These are phyloP conservation scores for Danaus chrysippus DNA, from an alignment of 2,888 invertebrate species.

Conservation along the genomic window DNA sequence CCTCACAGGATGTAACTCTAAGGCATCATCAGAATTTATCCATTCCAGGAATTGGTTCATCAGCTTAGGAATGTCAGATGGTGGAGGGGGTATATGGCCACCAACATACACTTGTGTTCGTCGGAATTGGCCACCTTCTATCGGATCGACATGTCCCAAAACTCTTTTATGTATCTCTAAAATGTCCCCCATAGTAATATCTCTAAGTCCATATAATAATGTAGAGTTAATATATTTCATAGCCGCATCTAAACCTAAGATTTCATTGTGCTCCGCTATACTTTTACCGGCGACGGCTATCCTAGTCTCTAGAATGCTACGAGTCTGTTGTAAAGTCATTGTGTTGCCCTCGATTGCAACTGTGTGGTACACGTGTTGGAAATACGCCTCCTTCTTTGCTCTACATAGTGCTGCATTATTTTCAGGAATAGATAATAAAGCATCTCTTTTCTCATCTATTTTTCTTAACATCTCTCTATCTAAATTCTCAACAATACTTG, in stretches of 20 bases:
- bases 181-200: slow-evolving; percentile 90
- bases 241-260: slow-evolving; percentile 95
- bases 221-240: slow-evolving; percentile 95
- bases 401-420: slow-evolving; percentile 88
- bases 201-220: slow-evolving; percentile 86
- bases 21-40: slow-evolving; percentile 93
- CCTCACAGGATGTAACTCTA: slow-evolving; percentile 92
- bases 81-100: slow-evolving; percentile 94
- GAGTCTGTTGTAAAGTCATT: slow-evolving; percentile 94
- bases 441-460: slow-evolving; percentile 91
- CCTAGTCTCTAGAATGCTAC: slow-evolving; percentile 93
- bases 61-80: slow-evolving; percentile 87
- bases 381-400: slow-evolving; percentile 96
- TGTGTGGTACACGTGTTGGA: slow-evolving; percentile 97
- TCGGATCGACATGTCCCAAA: slow-evolving; percentile 95
- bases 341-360: slow-evolving; percentile 99
- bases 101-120: slow-evolving; percentile 96
- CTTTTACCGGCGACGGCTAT: slow-evolving; percentile 90
- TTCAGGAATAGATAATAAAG: slow-evolving; percentile 89
- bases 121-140: slow-evolving; percentile 93
- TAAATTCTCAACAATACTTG: slow-evolving; percentile 92
- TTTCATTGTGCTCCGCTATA: slow-evolving; percentile 97
- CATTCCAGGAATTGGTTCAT: slow-evolving; percentile 95
- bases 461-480: slow-evolving; percentile 88
- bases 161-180: slow-evolving; percentile 95